Percentiles rank a stretch among this genome's conserved stretches.
Conservation (phyloP, 2,797 vertebrate species). For the Amblyopsis hoosieri region DNA sequence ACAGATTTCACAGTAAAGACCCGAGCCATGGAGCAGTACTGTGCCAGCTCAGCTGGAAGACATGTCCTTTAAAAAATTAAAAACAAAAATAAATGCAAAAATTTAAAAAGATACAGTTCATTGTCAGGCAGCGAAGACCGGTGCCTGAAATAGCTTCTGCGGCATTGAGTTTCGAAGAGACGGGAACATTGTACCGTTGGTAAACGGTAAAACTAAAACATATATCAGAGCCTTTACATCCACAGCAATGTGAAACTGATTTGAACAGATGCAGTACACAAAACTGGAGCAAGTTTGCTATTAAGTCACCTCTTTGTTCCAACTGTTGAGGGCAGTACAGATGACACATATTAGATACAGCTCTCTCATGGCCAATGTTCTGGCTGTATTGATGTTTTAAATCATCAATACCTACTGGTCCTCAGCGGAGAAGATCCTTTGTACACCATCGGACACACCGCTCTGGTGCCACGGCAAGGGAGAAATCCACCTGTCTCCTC, state of each 20-base stretch:
- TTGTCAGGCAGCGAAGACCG: conserved; percentile 21
- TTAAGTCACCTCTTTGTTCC: conserved; percentile 20
- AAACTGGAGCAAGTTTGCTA: conserved; percentile 19
- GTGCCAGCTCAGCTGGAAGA: conserved; percentile 38
- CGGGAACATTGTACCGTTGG: conserved; percentile 21
- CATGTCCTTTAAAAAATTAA: conserved; percentile 23
- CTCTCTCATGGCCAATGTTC: conserved; percentile 33
- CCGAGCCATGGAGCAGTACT: conserved; percentile 34
- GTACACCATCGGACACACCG: conserved; percentile 50
- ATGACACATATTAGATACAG: conserved; percentile 21
- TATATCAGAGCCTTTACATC: conserved; percentile 57
- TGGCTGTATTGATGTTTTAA: conserved; percentile 44
- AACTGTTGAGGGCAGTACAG: conserved; percentile 23
- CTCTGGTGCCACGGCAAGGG: conserved; percentile 21
- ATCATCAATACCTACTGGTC: conserved; percentile 65
- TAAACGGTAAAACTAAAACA: conserved; percentile 43
- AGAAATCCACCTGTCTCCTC: conserved; percentile 9
- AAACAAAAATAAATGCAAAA: too few relatives aligned
- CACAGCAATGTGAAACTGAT: conserved; percentile 17
- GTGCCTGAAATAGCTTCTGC: conserved; percentile 26
- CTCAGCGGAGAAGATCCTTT: conserved; percentile 48
- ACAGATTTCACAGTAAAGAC: conserved; percentile 30
- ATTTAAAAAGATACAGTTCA: conserved; percentile 23
- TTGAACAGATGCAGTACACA: conserved; percentile 3
- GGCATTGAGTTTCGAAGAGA: too few relatives aligned